These are phyloP conservation scores for Pocillopora verrucosa DNA, from an alignment of 64 coral and sea anemone species.

Conservation along the genomic window DNA sequence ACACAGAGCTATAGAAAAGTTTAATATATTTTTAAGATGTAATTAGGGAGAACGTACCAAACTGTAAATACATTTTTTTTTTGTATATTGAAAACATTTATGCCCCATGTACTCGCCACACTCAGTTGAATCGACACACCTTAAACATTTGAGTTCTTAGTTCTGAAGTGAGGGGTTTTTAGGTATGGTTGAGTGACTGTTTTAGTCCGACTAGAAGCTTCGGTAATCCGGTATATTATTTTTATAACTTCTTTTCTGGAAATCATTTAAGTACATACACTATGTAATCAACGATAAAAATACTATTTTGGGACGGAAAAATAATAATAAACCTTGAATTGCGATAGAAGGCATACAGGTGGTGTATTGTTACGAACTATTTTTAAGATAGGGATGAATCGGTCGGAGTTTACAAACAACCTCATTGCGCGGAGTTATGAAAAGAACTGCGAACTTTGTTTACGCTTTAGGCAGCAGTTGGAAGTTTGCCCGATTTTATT, in stretches of 20 bases:
- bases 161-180: not conserved
- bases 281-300: constrained; percentile 32
- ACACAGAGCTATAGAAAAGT: constrained; percentile 50
- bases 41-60: constrained; percentile 22
- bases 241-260: constrained; percentile 33
- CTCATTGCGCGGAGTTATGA: not conserved
- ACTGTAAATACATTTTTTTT: constrained; percentile 46
- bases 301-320: constrained; percentile 52
- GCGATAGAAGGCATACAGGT: not conserved
- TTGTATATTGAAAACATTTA: constrained; percentile 21
- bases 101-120: not conserved
- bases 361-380: not conserved
- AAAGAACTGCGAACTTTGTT: not conserved
- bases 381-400: not conserved
- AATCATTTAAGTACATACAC: constrained; percentile 2
- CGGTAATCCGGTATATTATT: constrained; percentile 40
- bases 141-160: not conserved
- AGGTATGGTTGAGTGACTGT: not conserved
- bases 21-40: constrained; percentile 61
- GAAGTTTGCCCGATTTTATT: not conserved
- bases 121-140: not conserved
- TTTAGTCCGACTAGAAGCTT: not conserved
- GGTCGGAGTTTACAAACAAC: not conserved
- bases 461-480: constrained; percentile 10
- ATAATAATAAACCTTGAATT: constrained; percentile 27